These are phyloP conservation scores for Elephantulus edwardii DNA, from an alignment of 2,113 vertebrate genomes.

Conservation along the genomic window DNA sequence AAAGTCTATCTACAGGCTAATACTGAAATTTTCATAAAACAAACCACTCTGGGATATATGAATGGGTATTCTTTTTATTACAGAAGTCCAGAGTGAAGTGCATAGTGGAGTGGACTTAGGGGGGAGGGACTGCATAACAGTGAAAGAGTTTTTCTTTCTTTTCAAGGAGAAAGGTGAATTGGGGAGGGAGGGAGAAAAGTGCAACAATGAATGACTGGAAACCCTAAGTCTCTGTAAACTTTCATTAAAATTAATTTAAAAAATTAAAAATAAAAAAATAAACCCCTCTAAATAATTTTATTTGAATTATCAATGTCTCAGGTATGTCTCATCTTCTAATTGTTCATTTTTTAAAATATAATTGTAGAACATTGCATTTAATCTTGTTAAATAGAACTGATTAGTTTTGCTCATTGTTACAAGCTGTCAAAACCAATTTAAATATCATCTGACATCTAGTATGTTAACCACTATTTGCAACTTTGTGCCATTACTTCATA, in stretches of 20 bases:
- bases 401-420: conserved; percentile 34
- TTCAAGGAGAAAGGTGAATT: too few relatives aligned
- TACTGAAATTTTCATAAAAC: conserved; percentile 62
- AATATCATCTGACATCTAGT: neutral
- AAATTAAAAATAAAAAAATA: too few relatives aligned
- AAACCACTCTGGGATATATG: conserved; percentile 6
- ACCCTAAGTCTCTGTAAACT: too few relatives aligned
- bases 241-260: too few relatives aligned
- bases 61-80: too few relatives aligned
- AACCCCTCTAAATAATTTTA: conserved; percentile 34
- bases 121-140: too few relatives aligned
- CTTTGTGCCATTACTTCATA: conserved; percentile 1
- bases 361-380: conserved; percentile 28
- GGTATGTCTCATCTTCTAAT: conserved; percentile 42
- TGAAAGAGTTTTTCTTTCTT: too few relatives aligned
- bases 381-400: conserved; percentile 30
- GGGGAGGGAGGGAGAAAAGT: too few relatives aligned
- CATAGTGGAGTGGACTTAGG: too few relatives aligned
- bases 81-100: too few relatives aligned
- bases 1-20: conserved; percentile 49
- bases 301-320: conserved; percentile 52
- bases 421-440: conserved; percentile 46
- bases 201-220: too few relatives aligned
- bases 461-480: conserved; percentile 1
- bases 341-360: conserved; percentile 13